These are phyloP conservation scores for Thripadectes ignobilis DNA, from an alignment of 2,797 vertebrate genomes.

Conservation along the genomic window DNA sequence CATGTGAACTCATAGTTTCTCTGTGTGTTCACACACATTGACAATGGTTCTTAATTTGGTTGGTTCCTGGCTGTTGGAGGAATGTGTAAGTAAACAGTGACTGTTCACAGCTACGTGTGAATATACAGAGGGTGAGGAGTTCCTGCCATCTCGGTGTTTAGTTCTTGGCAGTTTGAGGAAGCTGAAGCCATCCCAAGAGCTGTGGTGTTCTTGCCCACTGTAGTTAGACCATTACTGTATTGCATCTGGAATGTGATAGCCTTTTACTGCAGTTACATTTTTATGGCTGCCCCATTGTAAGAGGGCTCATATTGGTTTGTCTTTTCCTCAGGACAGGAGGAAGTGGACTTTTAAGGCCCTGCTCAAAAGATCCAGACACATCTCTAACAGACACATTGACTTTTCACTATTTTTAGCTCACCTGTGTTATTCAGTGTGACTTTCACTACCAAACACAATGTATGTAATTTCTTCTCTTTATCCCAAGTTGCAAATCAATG, in stretches of 20 bases:
- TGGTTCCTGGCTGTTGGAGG: background rate
- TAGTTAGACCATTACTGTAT: background rate
- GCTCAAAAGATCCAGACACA: fast-evolving
- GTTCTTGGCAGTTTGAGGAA: background rate
- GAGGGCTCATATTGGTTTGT: background rate
- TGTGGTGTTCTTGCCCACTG: background rate
- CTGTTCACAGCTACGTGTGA: background rate
- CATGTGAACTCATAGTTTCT: background rate
- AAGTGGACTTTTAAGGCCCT: background rate
- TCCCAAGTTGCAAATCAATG: background rate
- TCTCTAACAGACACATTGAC: fast-evolving
- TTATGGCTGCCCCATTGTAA: background rate
- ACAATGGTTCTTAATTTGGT: background rate
- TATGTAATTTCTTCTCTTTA: background rate
- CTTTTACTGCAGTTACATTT: background rate
- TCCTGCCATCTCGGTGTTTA: background rate
- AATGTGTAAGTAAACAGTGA: background rate
- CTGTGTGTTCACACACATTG: background rate
- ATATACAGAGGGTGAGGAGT: background rate
- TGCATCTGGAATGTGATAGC: background rate
- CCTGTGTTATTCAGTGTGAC: background rate
- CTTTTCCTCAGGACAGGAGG: background rate
- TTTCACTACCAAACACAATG: background rate
- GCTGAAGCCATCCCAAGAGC: background rate
- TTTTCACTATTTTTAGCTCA: background rate